Percentiles rank a stretch among this genome's conserved stretches.
These are phyloP conservation scores for Drosophila rubida DNA, from an alignment of 2,888 invertebrate species.

Conservation along the genomic window DNA sequence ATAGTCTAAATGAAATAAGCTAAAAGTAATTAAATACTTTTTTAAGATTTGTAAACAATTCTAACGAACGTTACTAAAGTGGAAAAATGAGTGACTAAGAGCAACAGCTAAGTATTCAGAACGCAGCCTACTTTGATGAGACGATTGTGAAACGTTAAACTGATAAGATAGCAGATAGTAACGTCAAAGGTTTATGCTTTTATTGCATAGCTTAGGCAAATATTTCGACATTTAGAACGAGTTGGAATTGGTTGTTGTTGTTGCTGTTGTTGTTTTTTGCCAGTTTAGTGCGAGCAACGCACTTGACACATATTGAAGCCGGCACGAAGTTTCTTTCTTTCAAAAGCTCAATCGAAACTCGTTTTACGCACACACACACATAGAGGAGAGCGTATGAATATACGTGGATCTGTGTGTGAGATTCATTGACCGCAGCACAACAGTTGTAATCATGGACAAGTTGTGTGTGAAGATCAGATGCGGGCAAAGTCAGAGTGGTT, in stretches of 20 bases:
- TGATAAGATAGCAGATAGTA: constrained; percentile 49
- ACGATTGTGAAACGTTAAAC: constrained; percentile 14
- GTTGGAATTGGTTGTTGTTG: constrained; percentile 28
- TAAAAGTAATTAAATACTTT: constrained; percentile 11
- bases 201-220: constrained; percentile 14
- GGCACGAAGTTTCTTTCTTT: constrained; percentile 39
- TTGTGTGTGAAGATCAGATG: constrained; percentile 48
- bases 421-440: constrained; percentile 57
- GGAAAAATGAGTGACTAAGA: background rate
- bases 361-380: constrained; percentile 33
- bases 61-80: constrained; percentile 1
- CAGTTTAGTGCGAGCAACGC: constrained; percentile 40
- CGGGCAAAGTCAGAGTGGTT: constrained; percentile 29
- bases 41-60: background rate
- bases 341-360: constrained; percentile 50
- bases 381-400: background rate
- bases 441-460: constrained; percentile 33
- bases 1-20: constrained; percentile 1
- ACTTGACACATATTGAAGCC: constrained; percentile 71
- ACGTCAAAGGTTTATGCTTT: constrained; percentile 18
- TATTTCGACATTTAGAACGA: constrained; percentile 35
- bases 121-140: constrained; percentile 18
- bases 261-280: constrained; percentile 14
- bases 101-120: constrained; percentile 14
- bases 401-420: constrained; percentile 19